These are phyloP conservation scores for Lasioglossum vierecki DNA, from an alignment of 2,888 invertebrate genomes.

Conservation along the genomic window DNA sequence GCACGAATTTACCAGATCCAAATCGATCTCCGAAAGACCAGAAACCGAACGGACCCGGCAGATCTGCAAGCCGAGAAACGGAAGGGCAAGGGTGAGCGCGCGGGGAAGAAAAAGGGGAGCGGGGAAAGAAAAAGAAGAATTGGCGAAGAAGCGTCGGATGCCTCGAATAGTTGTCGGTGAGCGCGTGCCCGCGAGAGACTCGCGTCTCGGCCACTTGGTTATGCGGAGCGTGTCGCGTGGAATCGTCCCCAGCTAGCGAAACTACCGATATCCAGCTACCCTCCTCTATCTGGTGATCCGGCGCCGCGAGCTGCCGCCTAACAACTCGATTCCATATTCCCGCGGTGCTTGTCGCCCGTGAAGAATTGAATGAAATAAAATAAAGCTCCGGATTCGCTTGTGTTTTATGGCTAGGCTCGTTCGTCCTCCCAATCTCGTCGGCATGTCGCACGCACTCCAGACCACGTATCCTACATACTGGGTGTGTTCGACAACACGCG, in stretches of 20 bases:
- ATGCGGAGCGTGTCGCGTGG: constrained; percentile 65
- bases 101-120: background rate
- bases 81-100: background rate
- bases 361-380: constrained; percentile 82
- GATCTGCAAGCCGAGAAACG: background rate
- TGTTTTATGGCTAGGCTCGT: constrained; percentile 58
- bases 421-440: constrained; percentile 20
- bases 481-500: background rate
- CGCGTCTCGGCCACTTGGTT: constrained; percentile 52
- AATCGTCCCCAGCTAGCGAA: constrained; percentile 66
- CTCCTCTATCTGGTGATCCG: constrained; percentile 53
- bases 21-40: background rate
- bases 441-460: constrained; percentile 11
- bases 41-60: background rate
- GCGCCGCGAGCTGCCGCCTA: constrained; percentile 62
- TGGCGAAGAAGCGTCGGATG: constrained; percentile 54
- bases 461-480: background rate
- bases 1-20: background rate
- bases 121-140: background rate
- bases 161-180: constrained; percentile 70
- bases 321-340: constrained; percentile 82
- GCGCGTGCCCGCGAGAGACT: constrained; percentile 55
- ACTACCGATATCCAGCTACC: constrained; percentile 68
- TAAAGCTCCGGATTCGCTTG: constrained; percentile 75
- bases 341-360: constrained; percentile 77